Evolutionary conservation across 2,888 invertebrate species (phyloP).

Genomic region (Leucophenga montana): DNA sequence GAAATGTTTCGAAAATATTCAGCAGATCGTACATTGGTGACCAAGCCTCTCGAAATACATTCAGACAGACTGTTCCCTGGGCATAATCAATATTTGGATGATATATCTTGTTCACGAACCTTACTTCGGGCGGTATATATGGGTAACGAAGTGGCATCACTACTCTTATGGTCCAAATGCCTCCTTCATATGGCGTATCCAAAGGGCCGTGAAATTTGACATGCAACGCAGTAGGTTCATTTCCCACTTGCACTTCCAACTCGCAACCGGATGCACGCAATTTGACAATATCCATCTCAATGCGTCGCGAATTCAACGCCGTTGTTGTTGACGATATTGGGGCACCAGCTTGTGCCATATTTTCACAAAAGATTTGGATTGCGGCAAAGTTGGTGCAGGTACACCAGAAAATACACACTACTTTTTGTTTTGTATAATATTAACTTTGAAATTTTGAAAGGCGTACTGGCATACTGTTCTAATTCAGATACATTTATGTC

Average conservation of each 20-base stretch:
- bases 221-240: constrained; percentile 50
- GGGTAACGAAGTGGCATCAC: constrained; percentile 53
- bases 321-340: constrained; percentile 45
- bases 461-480: not conserved
- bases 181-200: constrained; percentile 56
- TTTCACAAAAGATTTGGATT: not conserved
- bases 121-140: constrained; percentile 51
- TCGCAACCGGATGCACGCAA: constrained; percentile 50
- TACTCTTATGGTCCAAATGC: constrained; percentile 53
- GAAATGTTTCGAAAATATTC: constrained; percentile 56
- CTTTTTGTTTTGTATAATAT: no score
- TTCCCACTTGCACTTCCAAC: constrained; percentile 34
- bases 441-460: no score
- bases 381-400: no score
- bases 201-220: constrained; percentile 52
- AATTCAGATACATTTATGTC: no score
- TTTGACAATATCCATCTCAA: constrained; percentile 51
- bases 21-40: constrained; percentile 54
- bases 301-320: constrained; percentile 53
- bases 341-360: constrained; percentile 41
- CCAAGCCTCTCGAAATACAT: constrained; percentile 59
- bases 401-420: no score
- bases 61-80: constrained; percentile 55
- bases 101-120: constrained; percentile 53
- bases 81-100: constrained; percentile 57